phyloP scores from a whole-genome alignment of 2,797 vertebrate species.

The Diplodus sargus region DNA sequence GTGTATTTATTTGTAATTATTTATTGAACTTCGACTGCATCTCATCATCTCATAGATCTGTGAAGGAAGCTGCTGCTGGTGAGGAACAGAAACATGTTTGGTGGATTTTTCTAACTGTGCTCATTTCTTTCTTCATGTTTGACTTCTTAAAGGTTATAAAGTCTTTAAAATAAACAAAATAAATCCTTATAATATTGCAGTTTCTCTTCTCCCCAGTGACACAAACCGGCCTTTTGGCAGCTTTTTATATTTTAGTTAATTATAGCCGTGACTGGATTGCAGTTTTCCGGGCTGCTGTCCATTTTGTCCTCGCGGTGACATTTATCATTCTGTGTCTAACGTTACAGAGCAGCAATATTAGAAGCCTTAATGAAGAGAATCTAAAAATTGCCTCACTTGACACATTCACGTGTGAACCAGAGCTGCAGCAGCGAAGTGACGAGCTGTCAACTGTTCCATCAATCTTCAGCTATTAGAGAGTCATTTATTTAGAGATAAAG shows the following conservation, averaged over 20 bases:
- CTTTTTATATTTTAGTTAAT: slow-evolving; percentile 41
- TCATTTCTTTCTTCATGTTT: not conserved
- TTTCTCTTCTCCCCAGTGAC: slow-evolving; percentile 7
- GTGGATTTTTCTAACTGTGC: not conserved
- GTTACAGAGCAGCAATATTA: slow-evolving; percentile 21
- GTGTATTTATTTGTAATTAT: not conserved
- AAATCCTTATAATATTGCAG: not conserved
- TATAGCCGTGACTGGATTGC: slow-evolving; percentile 27
- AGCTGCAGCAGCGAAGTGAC: too few species aligned
- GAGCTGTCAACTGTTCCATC: too few species aligned
- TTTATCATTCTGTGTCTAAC: slow-evolving; percentile 43
- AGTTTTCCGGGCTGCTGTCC: slow-evolving; percentile 51
- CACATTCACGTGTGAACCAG: not conserved
- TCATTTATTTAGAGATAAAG: too few species aligned
- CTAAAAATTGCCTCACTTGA: slow-evolving; percentile 16
- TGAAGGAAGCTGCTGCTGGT: not conserved
- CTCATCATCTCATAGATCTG: not conserved
- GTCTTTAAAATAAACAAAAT: too few species aligned
- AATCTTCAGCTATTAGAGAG: too few species aligned
- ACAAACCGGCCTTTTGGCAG: slow-evolving; percentile 10
- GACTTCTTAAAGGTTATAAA: not conserved
- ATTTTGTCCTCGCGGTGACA: slow-evolving; percentile 45
- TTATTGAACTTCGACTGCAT: not conserved
- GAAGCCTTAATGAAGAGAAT: slow-evolving; percentile 7
- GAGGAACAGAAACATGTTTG: not conserved